Conservation (phyloP, 2,888 invertebrate species). For the Chalcis sispes region DNA sequence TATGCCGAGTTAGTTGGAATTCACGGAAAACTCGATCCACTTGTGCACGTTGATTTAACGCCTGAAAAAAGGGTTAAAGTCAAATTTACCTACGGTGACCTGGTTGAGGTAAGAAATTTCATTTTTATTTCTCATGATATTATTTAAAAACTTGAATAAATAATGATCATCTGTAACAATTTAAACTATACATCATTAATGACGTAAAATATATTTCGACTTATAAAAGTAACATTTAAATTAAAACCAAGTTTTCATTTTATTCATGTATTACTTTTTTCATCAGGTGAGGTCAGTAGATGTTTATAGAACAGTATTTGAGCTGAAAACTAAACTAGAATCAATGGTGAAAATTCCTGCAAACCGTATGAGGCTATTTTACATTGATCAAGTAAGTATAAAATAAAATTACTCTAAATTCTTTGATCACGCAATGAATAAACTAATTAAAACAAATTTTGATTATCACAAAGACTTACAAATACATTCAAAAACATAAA, state of each 20-base stretch:
- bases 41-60: conserved; percentile 91
- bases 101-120: conserved; percentile 79
- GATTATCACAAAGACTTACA: too few relatives aligned
- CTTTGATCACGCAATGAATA: too few relatives aligned
- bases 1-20: conserved; percentile 88
- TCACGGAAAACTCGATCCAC: conserved; percentile 93
- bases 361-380: conserved; percentile 91
- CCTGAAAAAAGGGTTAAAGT: conserved; percentile 92
- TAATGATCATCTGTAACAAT: too few relatives aligned
- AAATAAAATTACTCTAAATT: conserved; percentile 11
- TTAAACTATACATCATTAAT: too few relatives aligned
- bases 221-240: background rate
- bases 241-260: background rate
- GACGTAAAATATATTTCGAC: background rate
- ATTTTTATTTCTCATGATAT: background rate
- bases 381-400: conserved; percentile 85
- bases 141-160: background rate
- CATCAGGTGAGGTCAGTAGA: conserved; percentile 74
- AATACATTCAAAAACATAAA: too few relatives aligned
- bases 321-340: conserved; percentile 88
- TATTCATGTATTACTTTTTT: conserved; percentile 40
- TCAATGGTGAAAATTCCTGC: conserved; percentile 88
- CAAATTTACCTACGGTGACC: conserved; percentile 87
- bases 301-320: conserved; percentile 84
- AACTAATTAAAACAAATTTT: too few relatives aligned